Evolutionary conservation across 1,140 invertebrate species (phyloP).

Genomic region (Doryteuthis pealeii): DNA sequence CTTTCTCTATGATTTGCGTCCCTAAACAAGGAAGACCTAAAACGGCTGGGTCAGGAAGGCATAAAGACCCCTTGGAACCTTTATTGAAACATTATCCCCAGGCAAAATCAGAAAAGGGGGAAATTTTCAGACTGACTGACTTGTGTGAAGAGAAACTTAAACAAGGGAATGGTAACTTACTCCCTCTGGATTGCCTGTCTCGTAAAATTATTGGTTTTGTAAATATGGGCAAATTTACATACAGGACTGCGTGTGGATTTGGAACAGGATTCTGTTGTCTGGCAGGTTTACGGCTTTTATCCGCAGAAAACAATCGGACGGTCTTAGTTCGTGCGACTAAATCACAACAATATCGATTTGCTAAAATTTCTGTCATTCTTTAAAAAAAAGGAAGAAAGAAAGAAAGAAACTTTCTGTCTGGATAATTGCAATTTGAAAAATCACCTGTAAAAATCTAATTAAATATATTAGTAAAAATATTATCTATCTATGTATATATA

Average conservation of each 20-base stretch:
- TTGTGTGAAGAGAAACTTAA: slow-evolving; percentile 46
- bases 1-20: slow-evolving; percentile 49
- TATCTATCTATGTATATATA: too few species aligned
- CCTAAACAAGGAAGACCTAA: slow-evolving; percentile 66
- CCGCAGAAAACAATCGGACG: neutral
- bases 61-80: slow-evolving; percentile 64
- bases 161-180: slow-evolving; percentile 23
- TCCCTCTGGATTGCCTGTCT: slow-evolving; percentile 9
- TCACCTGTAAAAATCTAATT: too few species aligned
- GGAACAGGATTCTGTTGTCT: slow-evolving; percentile 48
- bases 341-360: slow-evolving; percentile 25
- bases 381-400: too few species aligned
- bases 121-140: slow-evolving; percentile 38
- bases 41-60: slow-evolving; percentile 57
- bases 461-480: too few species aligned
- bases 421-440: too few species aligned
- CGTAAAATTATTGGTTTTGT: slow-evolving; percentile 76
- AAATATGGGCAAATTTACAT: slow-evolving; percentile 71
- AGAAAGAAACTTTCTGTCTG: too few species aligned
- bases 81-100: slow-evolving; percentile 66
- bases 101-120: slow-evolving; percentile 64
- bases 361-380: slow-evolving; percentile 11
- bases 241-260: slow-evolving; percentile 55
- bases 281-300: slow-evolving; percentile 28
- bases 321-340: slow-evolving; percentile 19